These are phyloP conservation scores for Rhopalosiphum nymphaeae DNA, from an alignment of 2,888 invertebrate species.

Conservation along the genomic window DNA sequence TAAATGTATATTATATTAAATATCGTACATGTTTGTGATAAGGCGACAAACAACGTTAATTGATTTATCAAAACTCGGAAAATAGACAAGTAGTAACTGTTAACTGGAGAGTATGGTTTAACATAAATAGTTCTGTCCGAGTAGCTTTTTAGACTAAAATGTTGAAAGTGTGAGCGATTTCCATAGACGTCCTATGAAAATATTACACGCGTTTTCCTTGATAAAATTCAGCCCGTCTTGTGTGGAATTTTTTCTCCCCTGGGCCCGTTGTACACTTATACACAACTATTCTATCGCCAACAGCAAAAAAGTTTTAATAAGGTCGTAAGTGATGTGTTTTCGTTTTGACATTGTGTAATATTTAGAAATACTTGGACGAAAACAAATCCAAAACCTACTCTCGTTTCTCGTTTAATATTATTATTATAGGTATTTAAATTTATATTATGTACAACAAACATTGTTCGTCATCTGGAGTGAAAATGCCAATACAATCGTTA, in stretches of 20 bases:
- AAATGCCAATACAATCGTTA: background rate
- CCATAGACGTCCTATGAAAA: background rate
- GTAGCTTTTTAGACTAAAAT: background rate
- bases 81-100: background rate
- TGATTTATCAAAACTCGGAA: background rate
- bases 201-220: background rate
- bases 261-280: background rate
- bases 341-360: slow-evolving; percentile 3
- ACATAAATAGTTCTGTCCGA: background rate
- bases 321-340: background rate
- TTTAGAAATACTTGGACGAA: background rate
- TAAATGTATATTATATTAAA: background rate
- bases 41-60: background rate
- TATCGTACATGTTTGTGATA: background rate
- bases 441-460: background rate
- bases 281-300: background rate
- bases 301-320: slow-evolving; percentile 7
- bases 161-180: background rate
- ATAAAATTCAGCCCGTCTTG: background rate
- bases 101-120: background rate
- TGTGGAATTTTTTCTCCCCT: background rate
- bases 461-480: background rate
- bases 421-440: background rate
- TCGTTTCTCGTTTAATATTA: background rate
- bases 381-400: background rate